Evolutionary conservation across 1,140 invertebrate genomes (phyloP), one percentile per base, ranked within the genome.

Genomic region (Pararge aegeria): DNA sequence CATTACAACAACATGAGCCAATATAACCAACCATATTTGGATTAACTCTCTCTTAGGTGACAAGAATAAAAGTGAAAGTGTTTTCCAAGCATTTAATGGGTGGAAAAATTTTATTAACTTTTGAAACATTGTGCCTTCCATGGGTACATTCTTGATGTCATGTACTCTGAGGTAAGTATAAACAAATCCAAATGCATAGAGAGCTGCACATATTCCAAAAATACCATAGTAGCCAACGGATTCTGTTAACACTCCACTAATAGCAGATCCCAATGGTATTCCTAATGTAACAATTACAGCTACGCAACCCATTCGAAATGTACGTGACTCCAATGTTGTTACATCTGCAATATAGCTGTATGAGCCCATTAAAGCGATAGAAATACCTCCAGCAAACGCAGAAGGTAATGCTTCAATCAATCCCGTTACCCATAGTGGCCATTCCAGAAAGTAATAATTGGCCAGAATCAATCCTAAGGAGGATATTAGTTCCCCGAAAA

Each of bases 321-420:
- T 93, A 53, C 92, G 78, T 55, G 88, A 80, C 66, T 93, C 91
- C 9, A 90, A 21, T 0, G 90, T 86, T 15, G 91, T 93, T 0
- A 92, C 82, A 75, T 93, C 92, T 18, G 92, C 91, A 15, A 93
- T 90, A 40, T 91, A 93, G 51, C 91, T 91, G 51, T 91, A 92
- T 13, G 90, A 82, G 2, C 91, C 91, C 90, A 92, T 91, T 34
- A 92, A 77, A 51, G 92, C 80, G 61, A 91, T 88, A 2, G 90
- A 83, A 58, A 85, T 78, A 42, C 92, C 90, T 18, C 91, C 91
- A 20, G 89, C 88, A 16, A 93, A 77, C 0, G 91, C 91, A 2
- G 90, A 82, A 5, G 92, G 83, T 1, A 92, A 40, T 1, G 87
- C 83, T 82, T 92, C 91, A 37, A 90, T 85, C 6, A 92, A 58